These are phyloP conservation scores for Napeogenes inachia DNA, from an alignment of 2,888 invertebrate species.

Conservation along the genomic window DNA sequence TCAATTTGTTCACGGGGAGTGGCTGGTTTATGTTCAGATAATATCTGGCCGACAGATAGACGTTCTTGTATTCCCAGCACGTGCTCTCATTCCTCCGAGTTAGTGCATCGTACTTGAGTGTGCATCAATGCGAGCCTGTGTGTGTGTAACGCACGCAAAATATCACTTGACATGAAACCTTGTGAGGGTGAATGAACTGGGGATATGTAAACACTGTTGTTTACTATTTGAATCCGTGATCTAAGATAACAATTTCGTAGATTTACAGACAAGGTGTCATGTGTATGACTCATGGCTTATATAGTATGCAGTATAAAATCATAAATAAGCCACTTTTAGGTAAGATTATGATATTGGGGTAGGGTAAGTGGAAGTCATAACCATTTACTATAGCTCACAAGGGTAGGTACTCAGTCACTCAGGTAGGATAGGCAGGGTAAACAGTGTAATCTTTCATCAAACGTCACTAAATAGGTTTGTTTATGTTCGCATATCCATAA, in stretches of 20 bases:
- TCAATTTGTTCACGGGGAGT: conserved; percentile 63
- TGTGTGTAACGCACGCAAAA: conserved; percentile 57
- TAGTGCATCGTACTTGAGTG: conserved; percentile 67
- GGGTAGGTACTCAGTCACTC: conserved; percentile 31
- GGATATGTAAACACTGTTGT: conserved; percentile 49
- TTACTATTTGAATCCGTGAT: conserved; percentile 13
- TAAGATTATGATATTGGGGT: conserved; percentile 44
- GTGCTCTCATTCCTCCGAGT: conserved; percentile 66
- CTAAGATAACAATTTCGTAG: neutral
- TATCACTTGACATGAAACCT: conserved; percentile 57
- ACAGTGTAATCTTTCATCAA: conserved; percentile 68
- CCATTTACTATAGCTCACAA: conserved; percentile 39
- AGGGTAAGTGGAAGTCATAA: conserved; percentile 54
- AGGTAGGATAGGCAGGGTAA: conserved; percentile 46
- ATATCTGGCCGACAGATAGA: conserved; percentile 56
- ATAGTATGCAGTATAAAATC: conserved; percentile 9
- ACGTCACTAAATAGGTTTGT: conserved; percentile 59
- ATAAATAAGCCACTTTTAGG: conserved; percentile 7
- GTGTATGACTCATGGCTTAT: neutral
- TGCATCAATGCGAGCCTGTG: conserved; percentile 57
- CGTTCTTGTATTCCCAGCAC: conserved; percentile 64
- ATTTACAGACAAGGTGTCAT: neutral
- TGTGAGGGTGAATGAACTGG: conserved; percentile 64
- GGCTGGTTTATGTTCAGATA: conserved; percentile 55
- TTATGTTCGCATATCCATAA: conserved; percentile 42